These are phyloP conservation scores for Entomyzon cyanotis DNA, from an alignment of 2,113 vertebrate species.

Conservation along the genomic window DNA sequence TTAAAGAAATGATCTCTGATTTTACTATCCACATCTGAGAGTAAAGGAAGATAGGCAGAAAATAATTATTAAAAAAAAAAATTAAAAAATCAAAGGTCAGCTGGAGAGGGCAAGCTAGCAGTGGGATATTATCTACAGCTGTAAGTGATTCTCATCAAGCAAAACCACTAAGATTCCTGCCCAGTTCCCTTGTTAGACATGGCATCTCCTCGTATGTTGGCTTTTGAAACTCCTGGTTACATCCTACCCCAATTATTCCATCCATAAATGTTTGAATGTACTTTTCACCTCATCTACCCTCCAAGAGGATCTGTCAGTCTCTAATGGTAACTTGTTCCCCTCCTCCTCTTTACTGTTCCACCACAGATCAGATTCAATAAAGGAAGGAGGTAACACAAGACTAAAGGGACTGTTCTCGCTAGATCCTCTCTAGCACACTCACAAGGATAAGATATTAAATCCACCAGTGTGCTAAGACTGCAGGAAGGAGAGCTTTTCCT, in stretches of 20 bases:
- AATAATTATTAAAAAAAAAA: not conserved
- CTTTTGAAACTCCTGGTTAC: not conserved
- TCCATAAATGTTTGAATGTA: not conserved
- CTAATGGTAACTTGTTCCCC: rapidly evolving
- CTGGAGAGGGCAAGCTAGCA: not conserved
- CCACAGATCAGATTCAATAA: not conserved
- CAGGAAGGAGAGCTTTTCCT: not conserved
- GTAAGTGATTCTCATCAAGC: not conserved
- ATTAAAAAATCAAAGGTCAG: not conserved
- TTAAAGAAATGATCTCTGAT: not conserved
- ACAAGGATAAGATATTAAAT: not conserved
- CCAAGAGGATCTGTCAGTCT: not conserved
- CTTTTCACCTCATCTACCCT: not conserved
- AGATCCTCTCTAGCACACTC: not conserved
- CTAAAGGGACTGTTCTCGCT: not conserved
- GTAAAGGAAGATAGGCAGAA: not conserved
- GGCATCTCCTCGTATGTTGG: not conserved
- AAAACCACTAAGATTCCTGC: not conserved
- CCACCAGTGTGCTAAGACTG: not conserved
- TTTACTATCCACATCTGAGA: not conserved
- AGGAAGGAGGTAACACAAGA: not conserved
- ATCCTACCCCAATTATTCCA: not conserved
- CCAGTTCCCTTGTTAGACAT: not conserved
- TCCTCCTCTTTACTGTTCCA: not conserved
- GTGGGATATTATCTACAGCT: not conserved